Evolutionary conservation across 2,113 vertebrate species (phyloP), one percentile per base, ranked within the genome.

Genomic region (Ptyas mucosa): DNA sequence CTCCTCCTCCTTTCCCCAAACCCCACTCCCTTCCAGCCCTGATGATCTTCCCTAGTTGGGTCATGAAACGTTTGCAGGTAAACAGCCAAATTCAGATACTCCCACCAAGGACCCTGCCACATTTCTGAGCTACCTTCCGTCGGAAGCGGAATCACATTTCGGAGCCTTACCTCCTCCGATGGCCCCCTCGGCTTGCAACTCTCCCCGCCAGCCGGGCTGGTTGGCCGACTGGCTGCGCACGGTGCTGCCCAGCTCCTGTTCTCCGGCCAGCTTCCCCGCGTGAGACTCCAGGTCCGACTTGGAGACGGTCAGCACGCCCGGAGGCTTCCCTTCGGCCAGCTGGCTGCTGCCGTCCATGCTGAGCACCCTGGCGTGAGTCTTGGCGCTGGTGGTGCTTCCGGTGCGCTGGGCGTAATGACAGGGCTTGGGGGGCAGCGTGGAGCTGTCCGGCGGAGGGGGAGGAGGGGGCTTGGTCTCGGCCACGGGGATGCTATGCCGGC

Each of bases 271-370:
- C 5, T 97, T 96, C 34, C 97, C 93, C 0, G 96, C 97, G 64
- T 97, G 98, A 24, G 98, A 98, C 94, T 99, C 98, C 96, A 99
- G 96, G 92, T 99, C 98, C 0, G 98, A 98, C 95, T 99, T 99
- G n/a, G 98, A 99, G 95, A 98, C 96, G 1, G 98, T 98, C 87
- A 98, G 98, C 20, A 96, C 94, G 11, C 98, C 97, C 93, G 91
- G 96, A 94, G 94, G 96, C 0, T 96, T 97, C 88, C 98, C 98
- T 0, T 96, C 97, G 14, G 14, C 58, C 1, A 94, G 93, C 14
- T 96, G 96, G 0, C 97, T 98, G 0, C 98, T 98, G 34, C 98
- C 98, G 0, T 98, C 98, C 98, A 98, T 98, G 96, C 98, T 99
- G 54, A 99, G 97, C 93, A 99, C 98, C 29, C 98, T 96, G 2